Evolutionary conservation across 2,888 invertebrate species (phyloP).

Genomic region (Epinotia brunnichana): DNA sequence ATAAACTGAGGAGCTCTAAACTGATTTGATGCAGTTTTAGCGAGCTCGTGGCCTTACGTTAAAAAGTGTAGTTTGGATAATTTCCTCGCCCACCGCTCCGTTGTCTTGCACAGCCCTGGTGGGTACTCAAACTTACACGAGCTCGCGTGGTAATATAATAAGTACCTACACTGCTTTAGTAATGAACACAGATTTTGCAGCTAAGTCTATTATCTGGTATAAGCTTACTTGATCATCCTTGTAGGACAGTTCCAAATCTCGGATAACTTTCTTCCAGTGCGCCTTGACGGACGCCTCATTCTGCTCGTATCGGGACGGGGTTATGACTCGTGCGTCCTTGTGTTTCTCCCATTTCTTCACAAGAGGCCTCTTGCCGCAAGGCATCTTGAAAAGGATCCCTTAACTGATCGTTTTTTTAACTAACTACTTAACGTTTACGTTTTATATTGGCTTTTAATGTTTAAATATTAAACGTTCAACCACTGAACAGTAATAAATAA

Average conservation of each 20-base stretch:
- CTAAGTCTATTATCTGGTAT: not conserved
- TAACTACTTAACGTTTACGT: not conserved
- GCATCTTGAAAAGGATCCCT: slow-evolving; percentile 56
- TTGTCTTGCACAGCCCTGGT: no score
- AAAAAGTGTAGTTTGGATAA: no score
- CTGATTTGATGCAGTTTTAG: no score
- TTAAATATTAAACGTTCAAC: not conserved
- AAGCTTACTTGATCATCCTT: slow-evolving; percentile 73
- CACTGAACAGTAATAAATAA: slow-evolving; percentile 1
- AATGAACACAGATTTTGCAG: no score
- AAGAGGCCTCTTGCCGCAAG: slow-evolving; percentile 70
- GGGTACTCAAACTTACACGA: no score
- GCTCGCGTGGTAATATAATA: no score
- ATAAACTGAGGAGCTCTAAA: no score
- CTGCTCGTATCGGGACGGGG: slow-evolving; percentile 71
- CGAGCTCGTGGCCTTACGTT: no score
- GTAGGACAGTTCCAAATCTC: slow-evolving; percentile 70
- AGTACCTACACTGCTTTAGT: no score
- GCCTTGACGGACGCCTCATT: slow-evolving; percentile 73
- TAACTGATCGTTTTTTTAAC: not conserved
- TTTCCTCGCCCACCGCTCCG: no score
- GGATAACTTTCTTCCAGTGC: slow-evolving; percentile 73
- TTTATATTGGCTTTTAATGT: not conserved
- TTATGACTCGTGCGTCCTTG: slow-evolving; percentile 60
- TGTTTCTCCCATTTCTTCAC: slow-evolving; percentile 72